These are phyloP conservation scores for Calypte anna DNA, from an alignment of 2,113 vertebrate species.

Conservation along the genomic window DNA sequence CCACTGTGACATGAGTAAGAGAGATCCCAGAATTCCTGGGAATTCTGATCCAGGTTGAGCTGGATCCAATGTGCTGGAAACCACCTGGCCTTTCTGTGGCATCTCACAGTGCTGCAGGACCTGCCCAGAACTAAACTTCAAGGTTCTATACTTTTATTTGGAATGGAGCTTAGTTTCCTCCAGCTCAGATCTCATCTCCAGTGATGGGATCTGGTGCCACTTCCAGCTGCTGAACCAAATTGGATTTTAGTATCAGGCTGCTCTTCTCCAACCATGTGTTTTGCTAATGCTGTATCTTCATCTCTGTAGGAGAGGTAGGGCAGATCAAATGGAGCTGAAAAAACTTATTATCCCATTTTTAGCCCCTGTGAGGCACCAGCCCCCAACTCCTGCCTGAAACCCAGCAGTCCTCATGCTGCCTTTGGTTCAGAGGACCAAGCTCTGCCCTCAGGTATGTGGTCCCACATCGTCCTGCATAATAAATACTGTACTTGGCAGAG, in stretches of 20 bases:
- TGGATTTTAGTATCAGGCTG: not conserved
- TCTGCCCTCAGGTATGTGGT: constrained; percentile 8
- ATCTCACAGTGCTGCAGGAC: not conserved
- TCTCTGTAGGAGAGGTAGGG: not conserved
- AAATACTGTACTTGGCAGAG: constrained; percentile 29
- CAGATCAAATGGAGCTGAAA: not conserved
- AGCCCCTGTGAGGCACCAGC: not conserved
- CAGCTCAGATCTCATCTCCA: not conserved
- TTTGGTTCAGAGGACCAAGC: not conserved
- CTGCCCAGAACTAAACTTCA: not conserved
- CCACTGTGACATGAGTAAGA: not conserved
- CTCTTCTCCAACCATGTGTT: not conserved
- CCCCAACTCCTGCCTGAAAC: not conserved
- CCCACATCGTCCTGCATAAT: not conserved
- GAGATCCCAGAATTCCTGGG: not conserved
- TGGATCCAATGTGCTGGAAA: rapidly evolving
- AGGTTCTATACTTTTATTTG: not conserved
- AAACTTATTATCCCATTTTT: not conserved
- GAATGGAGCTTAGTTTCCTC: not conserved
- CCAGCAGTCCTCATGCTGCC: not conserved
- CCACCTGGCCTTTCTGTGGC: rapidly evolving
- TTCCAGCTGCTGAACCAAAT: not conserved
- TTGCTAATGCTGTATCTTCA: not conserved
- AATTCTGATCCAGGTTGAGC: not conserved
- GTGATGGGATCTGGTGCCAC: not conserved